Percentiles rank a stretch among this genome's conserved stretches.
Conservation (phyloP, 2,888 invertebrate genomes). For the Melikaiella ostensackeni region DNA sequence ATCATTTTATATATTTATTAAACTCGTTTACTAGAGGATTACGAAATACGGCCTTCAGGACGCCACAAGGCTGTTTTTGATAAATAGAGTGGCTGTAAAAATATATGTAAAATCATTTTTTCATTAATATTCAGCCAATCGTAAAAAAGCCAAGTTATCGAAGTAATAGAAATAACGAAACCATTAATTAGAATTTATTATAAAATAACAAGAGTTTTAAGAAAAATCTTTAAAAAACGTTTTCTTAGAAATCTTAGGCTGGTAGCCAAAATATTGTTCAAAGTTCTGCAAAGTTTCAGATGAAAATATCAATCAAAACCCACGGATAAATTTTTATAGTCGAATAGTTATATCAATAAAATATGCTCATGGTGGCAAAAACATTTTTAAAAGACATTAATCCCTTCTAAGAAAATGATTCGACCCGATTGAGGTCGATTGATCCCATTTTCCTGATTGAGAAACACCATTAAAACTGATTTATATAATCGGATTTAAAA, state of each 20-base stretch:
- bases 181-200: neutral
- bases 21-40: neutral
- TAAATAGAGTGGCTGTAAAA: neutral
- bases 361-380: too few species aligned
- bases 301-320: neutral
- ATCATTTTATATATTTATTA: constrained; percentile 4
- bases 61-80: neutral
- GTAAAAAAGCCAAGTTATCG: neutral
- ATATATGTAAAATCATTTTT: neutral
- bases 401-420: too few species aligned
- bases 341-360: neutral
- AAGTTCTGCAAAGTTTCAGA: neutral
- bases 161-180: neutral
- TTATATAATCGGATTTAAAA: too few species aligned
- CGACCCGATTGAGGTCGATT: too few species aligned
- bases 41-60: constrained; percentile 3
- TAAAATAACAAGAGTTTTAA: neutral
- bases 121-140: neutral
- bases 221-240: neutral
- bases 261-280: neutral
- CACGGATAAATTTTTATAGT: neutral
- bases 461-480: too few species aligned
- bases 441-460: too few species aligned
- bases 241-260: constrained; percentile 7
- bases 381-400: too few species aligned